Conservation (phyloP, 2,797 vertebrate species). For the Echiichthys vipera region DNA sequence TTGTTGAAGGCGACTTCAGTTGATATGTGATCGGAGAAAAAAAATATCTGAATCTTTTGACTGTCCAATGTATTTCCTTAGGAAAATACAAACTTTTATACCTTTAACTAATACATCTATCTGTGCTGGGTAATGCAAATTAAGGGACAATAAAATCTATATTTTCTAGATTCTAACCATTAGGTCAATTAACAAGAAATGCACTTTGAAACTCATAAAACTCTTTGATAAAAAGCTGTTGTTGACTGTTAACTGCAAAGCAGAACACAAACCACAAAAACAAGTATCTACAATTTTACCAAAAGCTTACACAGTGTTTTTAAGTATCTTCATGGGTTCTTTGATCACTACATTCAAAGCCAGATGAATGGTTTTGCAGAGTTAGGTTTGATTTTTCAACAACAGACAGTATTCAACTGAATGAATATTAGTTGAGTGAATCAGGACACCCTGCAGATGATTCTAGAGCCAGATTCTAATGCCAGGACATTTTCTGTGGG, state of each 20-base stretch:
- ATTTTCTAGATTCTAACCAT: conserved; percentile 6
- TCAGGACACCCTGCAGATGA: conserved; percentile 32
- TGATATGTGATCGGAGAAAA: not conserved
- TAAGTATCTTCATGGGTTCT: conserved; percentile 22
- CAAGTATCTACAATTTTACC: conserved; percentile 7
- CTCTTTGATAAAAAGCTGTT: conserved; percentile 1
- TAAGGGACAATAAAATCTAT: not conserved
- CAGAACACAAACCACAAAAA: conserved; percentile 9
- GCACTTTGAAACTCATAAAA: conserved; percentile 16
- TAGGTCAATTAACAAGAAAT: conserved; percentile 13
- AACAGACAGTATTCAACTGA: conserved; percentile 26
- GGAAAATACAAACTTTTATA: not conserved
- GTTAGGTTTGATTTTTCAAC: conserved; percentile 29
- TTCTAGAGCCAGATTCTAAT: conserved; percentile 34
- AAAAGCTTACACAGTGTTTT: conserved; percentile 18
- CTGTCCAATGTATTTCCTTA: not conserved
- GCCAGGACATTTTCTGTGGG: conserved; percentile 60
- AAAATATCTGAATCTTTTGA: not conserved
- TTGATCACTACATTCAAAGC: conserved; percentile 36
- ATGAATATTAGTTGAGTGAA: conserved; percentile 42
- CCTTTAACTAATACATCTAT: not conserved
- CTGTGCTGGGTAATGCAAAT: not conserved
- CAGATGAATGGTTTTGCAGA: conserved; percentile 38
- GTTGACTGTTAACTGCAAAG: conserved; percentile 4
- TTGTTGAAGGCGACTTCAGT: not conserved